A percentile compares a stretch with the other conserved stretches of the same genome.
phyloP scores from a whole-genome alignment of 2,113 vertebrate species.

The Proterorhinus semilunaris region DNA sequence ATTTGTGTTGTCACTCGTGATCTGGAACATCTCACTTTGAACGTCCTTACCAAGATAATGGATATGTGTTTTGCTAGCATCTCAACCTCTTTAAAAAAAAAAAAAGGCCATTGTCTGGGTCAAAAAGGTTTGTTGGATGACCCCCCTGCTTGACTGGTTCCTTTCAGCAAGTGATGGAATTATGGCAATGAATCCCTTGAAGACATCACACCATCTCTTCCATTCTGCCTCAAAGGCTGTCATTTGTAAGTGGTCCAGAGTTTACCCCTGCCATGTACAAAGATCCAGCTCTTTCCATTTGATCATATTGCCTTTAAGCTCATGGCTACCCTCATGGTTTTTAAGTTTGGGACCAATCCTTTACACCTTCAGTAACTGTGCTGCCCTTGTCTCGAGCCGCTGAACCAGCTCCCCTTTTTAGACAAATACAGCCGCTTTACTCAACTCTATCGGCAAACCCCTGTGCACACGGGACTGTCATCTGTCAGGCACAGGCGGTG shows the following conservation, averaged over 20 bases:
- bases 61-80: not conserved
- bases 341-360: constrained; percentile 6
- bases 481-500: no score
- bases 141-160: constrained; percentile 18
- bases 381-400: no score
- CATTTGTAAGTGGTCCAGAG: not conserved
- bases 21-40: not conserved
- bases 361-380: not conserved
- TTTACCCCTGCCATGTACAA: not conserved
- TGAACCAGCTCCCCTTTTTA: no score
- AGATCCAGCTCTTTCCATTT: constrained; percentile 11
- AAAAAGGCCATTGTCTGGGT: not conserved
- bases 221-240: no score
- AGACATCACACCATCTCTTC: no score
- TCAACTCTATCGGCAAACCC: no score
- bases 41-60: not conserved
- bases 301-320: constrained; percentile 7
- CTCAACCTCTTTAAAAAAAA: not conserved
- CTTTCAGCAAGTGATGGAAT: constrained; percentile 7
- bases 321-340: constrained; percentile 14
- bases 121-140: constrained; percentile 8
- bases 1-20: not conserved
- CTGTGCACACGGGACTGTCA: no score
- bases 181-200: no score
- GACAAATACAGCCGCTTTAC: no score